Evolutionary conservation across 2,113 vertebrate genomes (phyloP).

Genomic region (Pteropus alecto): DNA sequence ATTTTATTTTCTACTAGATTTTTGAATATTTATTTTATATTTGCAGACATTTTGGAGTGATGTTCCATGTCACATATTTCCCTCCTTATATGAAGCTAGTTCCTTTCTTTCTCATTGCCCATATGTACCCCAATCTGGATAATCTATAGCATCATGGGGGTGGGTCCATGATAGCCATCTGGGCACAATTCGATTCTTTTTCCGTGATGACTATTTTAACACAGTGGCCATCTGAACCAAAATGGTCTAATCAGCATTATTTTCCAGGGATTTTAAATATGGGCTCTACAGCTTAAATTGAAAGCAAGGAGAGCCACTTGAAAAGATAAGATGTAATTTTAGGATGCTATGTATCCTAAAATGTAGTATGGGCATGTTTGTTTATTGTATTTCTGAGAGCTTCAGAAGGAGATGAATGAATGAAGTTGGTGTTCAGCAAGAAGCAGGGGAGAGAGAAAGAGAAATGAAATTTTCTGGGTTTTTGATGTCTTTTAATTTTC

Average conservation of each 20-base stretch:
- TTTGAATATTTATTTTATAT: background rate
- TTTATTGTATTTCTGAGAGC: background rate
- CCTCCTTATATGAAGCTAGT: background rate
- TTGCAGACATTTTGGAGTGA: background rate
- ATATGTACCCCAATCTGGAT: background rate
- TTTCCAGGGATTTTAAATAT: background rate
- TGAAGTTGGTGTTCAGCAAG: background rate
- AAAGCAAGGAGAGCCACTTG: background rate
- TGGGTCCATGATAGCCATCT: background rate
- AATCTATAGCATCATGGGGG: background rate
- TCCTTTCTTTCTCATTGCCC: background rate
- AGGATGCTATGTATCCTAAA: too few species aligned
- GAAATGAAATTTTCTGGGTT: background rate
- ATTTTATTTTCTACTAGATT: background rate
- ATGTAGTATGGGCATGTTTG: background rate
- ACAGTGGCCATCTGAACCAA: background rate
- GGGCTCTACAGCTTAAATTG: background rate
- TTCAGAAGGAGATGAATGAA: background rate
- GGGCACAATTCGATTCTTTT: background rate
- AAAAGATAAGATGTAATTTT: background rate
- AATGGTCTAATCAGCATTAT: background rate
- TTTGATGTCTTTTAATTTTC: background rate
- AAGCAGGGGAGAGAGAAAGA: background rate
- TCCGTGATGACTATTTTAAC: background rate
- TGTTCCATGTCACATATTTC: background rate